A percentile compares a stretch with the other conserved stretches of the same genome.
phyloP scores from a whole-genome alignment of 2,113 vertebrate genomes.

The Sylvietta virens region DNA sequence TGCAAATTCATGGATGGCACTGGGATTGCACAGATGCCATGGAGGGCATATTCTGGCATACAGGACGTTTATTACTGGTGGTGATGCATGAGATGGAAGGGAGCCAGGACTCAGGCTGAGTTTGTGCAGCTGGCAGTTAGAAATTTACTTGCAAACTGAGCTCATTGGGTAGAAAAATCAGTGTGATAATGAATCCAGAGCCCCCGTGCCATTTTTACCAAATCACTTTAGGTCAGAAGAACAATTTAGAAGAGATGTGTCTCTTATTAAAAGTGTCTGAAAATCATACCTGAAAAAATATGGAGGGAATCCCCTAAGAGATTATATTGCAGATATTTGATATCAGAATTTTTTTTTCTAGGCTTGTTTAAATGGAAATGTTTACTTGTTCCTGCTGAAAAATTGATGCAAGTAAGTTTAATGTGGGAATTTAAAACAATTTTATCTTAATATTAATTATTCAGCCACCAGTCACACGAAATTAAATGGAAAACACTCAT shows the following conservation, averaged over 20 bases:
- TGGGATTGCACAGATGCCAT: conserved; percentile 38
- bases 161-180: conserved; percentile 49
- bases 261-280: conserved; percentile 14
- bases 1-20: conserved; percentile 16
- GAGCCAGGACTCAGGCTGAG: conserved; percentile 53
- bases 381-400: neutral
- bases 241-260: neutral
- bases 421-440: neutral
- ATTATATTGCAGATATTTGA: neutral
- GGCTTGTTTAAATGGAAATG: neutral
- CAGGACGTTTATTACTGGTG: conserved; percentile 44
- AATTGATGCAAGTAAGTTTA: neutral
- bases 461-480: neutral
- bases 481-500: neutral
- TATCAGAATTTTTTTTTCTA: neutral
- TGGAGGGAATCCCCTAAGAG: neutral
- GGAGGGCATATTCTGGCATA: conserved; percentile 41
- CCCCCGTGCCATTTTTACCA: neutral
- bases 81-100: conserved; percentile 63
- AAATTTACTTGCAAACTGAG: conserved; percentile 58
- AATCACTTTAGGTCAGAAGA: neutral
- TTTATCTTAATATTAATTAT: neutral
- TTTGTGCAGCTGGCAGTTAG: conserved; percentile 66
- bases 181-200: conserved; percentile 44
- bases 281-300: neutral